These are phyloP conservation scores for Geotrupes spiniger DNA, from an alignment of 2,888 invertebrate genomes.

Conservation along the genomic window DNA sequence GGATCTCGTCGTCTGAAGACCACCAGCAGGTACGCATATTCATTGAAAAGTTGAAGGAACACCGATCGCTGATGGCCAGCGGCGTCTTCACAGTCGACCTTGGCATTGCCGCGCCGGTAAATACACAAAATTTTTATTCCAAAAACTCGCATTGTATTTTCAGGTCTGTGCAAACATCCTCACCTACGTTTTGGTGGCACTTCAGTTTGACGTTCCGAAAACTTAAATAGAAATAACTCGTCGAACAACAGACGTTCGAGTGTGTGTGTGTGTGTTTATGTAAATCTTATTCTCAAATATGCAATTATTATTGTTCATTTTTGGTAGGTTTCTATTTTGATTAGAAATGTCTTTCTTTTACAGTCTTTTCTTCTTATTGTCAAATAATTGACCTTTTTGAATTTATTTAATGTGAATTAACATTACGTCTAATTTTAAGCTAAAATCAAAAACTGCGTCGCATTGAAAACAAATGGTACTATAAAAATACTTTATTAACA, in stretches of 20 bases:
- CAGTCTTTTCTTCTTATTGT: too few species aligned
- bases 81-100: slow-evolving; percentile 47
- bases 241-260: too few species aligned
- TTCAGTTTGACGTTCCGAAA: slow-evolving; percentile 47
- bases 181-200: slow-evolving; percentile 47
- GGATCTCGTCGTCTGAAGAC: slow-evolving; percentile 39
- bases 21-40: slow-evolving; percentile 48
- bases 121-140: slow-evolving; percentile 14
- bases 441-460: too few species aligned
- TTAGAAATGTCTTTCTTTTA: too few species aligned
- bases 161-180: slow-evolving; percentile 48
- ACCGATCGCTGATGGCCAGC: slow-evolving; percentile 44
- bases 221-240: slow-evolving; percentile 30
- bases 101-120: slow-evolving; percentile 47
- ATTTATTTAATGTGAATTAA: too few species aligned
- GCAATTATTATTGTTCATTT: too few species aligned
- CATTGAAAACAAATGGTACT: not conserved
- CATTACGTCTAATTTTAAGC: too few species aligned
- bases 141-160: not conserved
- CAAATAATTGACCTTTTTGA: too few species aligned
- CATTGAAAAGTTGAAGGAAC: slow-evolving; percentile 45
- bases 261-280: too few species aligned
- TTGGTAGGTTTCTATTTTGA: too few species aligned
- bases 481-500: slow-evolving; percentile 13
- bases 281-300: too few species aligned